Conservation (phyloP, 2,797 vertebrate genomes). For the Gymnothorax javanicus region DNA sequence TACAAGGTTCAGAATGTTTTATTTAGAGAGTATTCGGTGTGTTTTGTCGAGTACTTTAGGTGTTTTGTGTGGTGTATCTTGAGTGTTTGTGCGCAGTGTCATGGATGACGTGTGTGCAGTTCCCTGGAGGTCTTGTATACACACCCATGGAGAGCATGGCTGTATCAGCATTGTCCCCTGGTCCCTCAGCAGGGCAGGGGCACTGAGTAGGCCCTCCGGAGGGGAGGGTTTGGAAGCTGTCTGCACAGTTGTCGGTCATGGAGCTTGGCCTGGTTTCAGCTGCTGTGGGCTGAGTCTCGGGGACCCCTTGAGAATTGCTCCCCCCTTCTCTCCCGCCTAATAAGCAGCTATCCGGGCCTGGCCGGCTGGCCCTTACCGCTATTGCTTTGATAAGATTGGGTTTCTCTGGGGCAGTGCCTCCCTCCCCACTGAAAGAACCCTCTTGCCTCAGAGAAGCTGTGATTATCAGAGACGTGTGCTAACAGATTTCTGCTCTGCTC, state of each 20-base stretch:
- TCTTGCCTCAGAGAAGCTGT: background rate
- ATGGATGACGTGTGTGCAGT: background rate
- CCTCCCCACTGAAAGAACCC: conserved; percentile 41
- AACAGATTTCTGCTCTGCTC: conserved; percentile 23
- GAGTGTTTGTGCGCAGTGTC: background rate
- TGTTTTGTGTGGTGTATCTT: too few relatives aligned
- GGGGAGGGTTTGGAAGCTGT: conserved; percentile 51
- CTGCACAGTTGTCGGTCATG: conserved; percentile 80
- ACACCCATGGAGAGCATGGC: background rate
- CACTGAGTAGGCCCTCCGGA: conserved; percentile 6
- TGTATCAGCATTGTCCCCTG: conserved; percentile 36
- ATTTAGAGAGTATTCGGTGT: too few relatives aligned
- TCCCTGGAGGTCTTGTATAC: background rate
- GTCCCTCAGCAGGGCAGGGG: conserved; percentile 44
- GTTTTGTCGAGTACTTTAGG: too few relatives aligned
- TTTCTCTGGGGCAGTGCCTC: conserved; percentile 16
- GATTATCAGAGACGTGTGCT: background rate
- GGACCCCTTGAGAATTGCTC: conserved; percentile 53
- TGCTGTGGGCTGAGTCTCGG: conserved; percentile 75
- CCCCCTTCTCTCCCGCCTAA: conserved; percentile 19
- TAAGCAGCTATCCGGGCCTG: conserved; percentile 48
- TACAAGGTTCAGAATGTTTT: too few relatives aligned
- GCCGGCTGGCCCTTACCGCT: conserved; percentile 55
- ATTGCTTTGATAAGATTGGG: conserved; percentile 49
- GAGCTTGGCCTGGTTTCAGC: conserved; percentile 76